Conservation (phyloP, 2,113 vertebrate genomes). For the Mus spicilegus region DNA sequence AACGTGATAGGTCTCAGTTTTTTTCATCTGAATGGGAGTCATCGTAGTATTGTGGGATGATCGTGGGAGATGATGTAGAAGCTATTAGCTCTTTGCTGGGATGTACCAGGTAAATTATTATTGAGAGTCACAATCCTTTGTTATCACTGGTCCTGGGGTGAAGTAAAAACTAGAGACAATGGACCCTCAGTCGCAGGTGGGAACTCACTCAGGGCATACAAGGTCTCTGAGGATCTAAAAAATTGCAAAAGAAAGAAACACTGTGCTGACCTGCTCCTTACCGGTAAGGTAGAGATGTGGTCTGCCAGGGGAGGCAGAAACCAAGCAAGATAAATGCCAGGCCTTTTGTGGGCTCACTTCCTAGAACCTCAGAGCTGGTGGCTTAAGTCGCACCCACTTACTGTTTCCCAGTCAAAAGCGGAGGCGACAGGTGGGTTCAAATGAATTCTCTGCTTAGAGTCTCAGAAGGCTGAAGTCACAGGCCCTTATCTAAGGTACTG, state of each 20-base stretch:
- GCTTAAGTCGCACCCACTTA: neutral
- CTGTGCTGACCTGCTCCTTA: neutral
- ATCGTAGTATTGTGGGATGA: neutral
- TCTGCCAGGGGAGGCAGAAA: neutral
- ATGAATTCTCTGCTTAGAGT: neutral
- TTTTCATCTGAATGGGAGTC: constrained; percentile 7
- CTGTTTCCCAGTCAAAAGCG: neutral
- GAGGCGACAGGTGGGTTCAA: neutral
- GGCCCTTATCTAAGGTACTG: neutral
- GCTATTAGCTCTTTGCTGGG: neutral
- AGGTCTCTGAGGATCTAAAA: neutral
- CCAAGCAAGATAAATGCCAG: neutral
- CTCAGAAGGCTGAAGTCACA: constrained; percentile 13
- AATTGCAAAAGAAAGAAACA: neutral
- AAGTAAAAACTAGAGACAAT: neutral
- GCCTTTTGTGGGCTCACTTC: neutral
- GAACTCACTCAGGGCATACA: neutral
- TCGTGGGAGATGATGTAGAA: neutral
- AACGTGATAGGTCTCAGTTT: constrained; percentile 20
- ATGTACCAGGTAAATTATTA: neutral
- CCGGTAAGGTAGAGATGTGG: neutral
- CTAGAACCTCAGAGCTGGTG: neutral
- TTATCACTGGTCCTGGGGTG: neutral
- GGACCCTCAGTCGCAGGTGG: neutral
- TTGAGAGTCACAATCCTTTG: neutral